A percentile compares a stretch with the other conserved stretches of the same genome.
Conservation (phyloP, 2,797 vertebrate species). For the Helostoma temminkii region DNA sequence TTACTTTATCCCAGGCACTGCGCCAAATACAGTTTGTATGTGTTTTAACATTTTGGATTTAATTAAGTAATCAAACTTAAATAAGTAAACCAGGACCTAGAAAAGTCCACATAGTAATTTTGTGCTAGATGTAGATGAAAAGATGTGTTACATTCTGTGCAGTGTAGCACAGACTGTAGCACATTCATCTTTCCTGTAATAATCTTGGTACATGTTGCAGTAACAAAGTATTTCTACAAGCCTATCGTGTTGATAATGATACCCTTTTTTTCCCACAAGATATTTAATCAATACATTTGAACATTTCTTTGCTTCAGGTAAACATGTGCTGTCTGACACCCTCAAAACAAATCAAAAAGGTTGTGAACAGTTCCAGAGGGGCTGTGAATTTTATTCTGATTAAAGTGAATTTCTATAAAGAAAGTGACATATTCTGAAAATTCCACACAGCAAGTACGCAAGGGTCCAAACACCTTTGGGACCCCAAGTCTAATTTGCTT, state of each 20-base stretch:
- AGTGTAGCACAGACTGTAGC: no score
- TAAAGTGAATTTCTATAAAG: slow-evolving; percentile 80
- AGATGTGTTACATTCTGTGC: no score
- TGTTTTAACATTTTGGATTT: background rate
- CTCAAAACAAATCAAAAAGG: slow-evolving; percentile 68
- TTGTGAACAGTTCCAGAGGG: slow-evolving; percentile 57
- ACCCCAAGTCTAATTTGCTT: slow-evolving; percentile 80
- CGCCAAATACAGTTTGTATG: slow-evolving; percentile 12
- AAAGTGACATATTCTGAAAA: slow-evolving; percentile 72
- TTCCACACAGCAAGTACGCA: slow-evolving; percentile 61
- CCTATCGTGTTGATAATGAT: background rate
- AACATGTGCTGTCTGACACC: slow-evolving; percentile 29
- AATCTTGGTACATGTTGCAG: slow-evolving; percentile 9
- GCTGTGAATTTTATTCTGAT: slow-evolving; percentile 73
- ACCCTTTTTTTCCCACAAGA: background rate
- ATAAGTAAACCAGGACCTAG: no score
- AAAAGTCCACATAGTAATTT: no score
- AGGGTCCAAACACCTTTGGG: slow-evolving; percentile 76
- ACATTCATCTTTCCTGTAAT: slow-evolving; percentile 14
- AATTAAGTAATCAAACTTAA: no score
- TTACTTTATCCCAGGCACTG: slow-evolving; percentile 2
- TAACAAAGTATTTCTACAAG: slow-evolving; percentile 27
- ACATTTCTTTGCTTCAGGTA: slow-evolving; percentile 43
- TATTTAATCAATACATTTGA: slow-evolving; percentile 40
- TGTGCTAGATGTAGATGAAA: no score